These are phyloP conservation scores for Muricea muricata DNA, from an alignment of 92 coral and sea anemone species.

Conservation along the genomic window DNA sequence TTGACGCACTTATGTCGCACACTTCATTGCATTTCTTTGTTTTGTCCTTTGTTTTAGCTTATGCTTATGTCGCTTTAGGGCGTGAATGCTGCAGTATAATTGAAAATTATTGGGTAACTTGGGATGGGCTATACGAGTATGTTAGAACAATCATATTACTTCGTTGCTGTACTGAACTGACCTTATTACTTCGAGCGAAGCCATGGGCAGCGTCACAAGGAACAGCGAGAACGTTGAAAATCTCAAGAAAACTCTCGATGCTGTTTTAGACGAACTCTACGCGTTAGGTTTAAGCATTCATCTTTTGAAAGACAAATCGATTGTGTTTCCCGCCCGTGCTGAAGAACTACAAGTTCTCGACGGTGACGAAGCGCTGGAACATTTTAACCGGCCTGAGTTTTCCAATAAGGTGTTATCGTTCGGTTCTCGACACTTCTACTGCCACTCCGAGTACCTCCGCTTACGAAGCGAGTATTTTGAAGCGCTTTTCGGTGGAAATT, in stretches of 20 bases:
- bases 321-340: constrained; percentile 67
- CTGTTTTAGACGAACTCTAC: constrained; percentile 55
- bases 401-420: constrained; percentile 86
- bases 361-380: constrained; percentile 90
- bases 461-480: constrained; percentile 89
- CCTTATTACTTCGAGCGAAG: neutral
- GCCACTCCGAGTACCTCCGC: constrained; percentile 85
- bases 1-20: too few relatives aligned
- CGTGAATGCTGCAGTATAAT: too few relatives aligned
- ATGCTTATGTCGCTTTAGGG: too few relatives aligned
- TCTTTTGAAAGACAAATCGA: constrained; percentile 81
- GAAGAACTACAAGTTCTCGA: constrained; percentile 75
- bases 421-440: constrained; percentile 79
- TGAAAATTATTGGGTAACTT: neutral
- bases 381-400: constrained; percentile 84
- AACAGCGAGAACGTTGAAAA: constrained; percentile 45
- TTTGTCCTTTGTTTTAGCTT: too few relatives aligned
- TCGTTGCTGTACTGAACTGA: neutral
- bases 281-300: constrained; percentile 83
- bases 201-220: neutral
- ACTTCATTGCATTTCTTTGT: too few relatives aligned
- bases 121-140: neutral
- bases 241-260: constrained; percentile 63
- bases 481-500: constrained; percentile 80
- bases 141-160: neutral